Conservation (phyloP, 2,113 vertebrate genomes). For the Lophotis ruficrista region DNA sequence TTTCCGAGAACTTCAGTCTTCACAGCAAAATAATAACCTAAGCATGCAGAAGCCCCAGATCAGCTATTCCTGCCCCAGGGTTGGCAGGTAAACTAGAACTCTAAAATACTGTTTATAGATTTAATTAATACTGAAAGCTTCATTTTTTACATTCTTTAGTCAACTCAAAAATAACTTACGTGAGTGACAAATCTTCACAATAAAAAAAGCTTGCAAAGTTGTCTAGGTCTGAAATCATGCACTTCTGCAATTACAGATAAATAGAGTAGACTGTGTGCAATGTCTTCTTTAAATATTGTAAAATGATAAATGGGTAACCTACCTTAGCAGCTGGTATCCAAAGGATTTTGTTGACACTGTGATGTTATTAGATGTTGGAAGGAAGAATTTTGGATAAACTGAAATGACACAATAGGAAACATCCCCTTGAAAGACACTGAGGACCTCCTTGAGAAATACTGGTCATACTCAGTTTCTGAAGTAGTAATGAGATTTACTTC, state of each 20-base stretch:
- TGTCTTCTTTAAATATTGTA: neutral
- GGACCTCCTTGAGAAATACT: neutral
- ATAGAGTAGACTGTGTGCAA: neutral
- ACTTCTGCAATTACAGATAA: neutral
- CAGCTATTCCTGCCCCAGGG: neutral
- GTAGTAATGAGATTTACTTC: neutral
- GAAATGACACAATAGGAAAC: neutral
- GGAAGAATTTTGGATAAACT: neutral
- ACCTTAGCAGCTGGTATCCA: neutral
- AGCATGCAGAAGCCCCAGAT: neutral
- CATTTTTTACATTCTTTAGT: constrained; percentile 3
- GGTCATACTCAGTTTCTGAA: neutral
- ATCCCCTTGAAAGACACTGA: neutral
- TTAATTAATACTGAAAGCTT: constrained; percentile 1
- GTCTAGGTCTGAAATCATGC: neutral
- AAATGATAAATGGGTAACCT: neutral
- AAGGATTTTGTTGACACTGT: neutral
- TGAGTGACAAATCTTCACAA: neutral
- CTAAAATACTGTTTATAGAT: constrained; percentile 10
- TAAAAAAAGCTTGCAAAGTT: neutral
- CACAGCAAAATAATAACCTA: constrained; percentile 25
- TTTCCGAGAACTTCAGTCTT: constrained; percentile 13
- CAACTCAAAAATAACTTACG: neutral
- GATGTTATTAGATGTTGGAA: neutral
- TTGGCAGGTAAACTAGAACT: neutral